These are phyloP conservation scores for Poecilia velifera DNA, from an alignment of 2,797 vertebrate genomes.

Conservation along the genomic window DNA sequence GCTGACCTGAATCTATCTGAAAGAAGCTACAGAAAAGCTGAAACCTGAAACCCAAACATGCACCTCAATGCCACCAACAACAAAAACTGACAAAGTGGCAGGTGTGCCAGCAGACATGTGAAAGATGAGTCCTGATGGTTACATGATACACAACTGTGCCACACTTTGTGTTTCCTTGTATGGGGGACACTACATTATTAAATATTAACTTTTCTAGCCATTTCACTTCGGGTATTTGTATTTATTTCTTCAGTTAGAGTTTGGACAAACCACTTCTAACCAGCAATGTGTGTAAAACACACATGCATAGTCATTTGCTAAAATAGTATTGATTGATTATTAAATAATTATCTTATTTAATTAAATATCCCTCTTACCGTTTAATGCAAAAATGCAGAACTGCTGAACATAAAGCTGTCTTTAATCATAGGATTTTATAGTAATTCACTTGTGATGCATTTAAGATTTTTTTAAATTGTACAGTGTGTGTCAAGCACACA, in stretches of 20 bases:
- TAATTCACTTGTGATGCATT: neutral
- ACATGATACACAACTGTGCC: neutral
- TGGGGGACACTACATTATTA: neutral
- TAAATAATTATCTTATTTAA: neutral
- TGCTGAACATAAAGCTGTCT: neutral
- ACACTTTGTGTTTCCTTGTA: neutral
- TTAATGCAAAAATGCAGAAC: neutral
- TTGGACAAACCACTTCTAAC: neutral
- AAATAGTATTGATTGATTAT: neutral
- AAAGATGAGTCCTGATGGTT: conserved; percentile 1
- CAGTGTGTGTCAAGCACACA: neutral
- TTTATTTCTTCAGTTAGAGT: neutral
- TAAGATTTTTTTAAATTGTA: neutral
- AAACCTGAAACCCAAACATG: neutral
- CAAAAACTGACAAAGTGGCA: neutral
- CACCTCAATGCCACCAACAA: neutral
- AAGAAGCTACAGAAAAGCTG: neutral
- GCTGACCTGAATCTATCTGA: neutral
- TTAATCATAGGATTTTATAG: neutral
- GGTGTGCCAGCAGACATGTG: neutral
- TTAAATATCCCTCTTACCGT: neutral
- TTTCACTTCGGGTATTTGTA: neutral
- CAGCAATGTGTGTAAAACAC: neutral
- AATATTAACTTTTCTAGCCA: neutral
- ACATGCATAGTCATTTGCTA: neutral